Evolutionary conservation across 2,113 vertebrate species (phyloP).

Genomic region (Shinisaurus crocodilurus): DNA sequence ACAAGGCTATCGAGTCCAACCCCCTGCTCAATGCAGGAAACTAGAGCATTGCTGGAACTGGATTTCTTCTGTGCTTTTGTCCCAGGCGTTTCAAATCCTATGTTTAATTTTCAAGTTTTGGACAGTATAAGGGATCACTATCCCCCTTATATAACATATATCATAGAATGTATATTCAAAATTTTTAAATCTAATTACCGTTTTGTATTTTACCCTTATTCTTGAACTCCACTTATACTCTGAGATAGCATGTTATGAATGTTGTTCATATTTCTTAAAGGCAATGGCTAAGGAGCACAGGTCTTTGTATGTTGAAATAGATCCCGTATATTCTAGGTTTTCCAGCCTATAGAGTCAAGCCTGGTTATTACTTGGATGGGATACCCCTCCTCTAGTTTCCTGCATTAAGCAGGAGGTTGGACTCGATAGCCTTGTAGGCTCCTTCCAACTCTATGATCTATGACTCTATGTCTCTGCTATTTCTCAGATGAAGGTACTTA

Average conservation of each 20-base stretch:
- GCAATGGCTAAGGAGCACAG: background rate
- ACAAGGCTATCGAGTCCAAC: too few relatives aligned
- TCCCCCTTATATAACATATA: too few relatives aligned
- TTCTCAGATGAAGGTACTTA: background rate
- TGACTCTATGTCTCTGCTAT: background rate
- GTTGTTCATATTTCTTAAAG: background rate
- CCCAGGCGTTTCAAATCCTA: background rate
- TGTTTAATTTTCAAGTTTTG: background rate
- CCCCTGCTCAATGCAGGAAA: too few relatives aligned
- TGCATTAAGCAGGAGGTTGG: too few relatives aligned
- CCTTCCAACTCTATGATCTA: too few relatives aligned
- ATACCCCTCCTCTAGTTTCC: too few relatives aligned
- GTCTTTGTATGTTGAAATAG: background rate
- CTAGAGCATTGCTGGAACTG: background rate
- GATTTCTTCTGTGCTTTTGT: background rate
- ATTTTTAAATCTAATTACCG: background rate
- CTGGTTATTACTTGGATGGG: too few relatives aligned
- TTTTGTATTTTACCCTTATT: background rate
- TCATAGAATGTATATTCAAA: background rate
- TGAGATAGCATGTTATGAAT: background rate
- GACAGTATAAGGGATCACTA: background rate
- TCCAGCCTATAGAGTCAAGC: background rate
- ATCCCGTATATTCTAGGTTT: background rate
- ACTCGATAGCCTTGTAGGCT: too few relatives aligned
- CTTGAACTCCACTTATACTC: background rate